Conservation (phyloP, 2,888 invertebrate genomes). For the Pyrrhia umbra region DNA sequence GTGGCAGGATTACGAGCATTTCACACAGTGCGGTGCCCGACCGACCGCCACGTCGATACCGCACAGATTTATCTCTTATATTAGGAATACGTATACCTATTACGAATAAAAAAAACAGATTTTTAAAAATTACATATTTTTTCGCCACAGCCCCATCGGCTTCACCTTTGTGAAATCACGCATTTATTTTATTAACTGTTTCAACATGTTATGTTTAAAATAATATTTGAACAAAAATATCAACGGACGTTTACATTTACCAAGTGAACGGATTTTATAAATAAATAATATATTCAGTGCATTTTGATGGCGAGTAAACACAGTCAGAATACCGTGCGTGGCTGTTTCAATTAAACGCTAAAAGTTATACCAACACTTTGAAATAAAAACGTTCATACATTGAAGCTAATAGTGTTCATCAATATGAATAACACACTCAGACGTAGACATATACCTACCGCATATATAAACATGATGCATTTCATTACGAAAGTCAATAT, state of each 20-base stretch:
- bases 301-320: slow-evolving; percentile 58
- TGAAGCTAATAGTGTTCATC: slow-evolving; percentile 26
- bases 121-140: background rate
- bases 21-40: background rate
- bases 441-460: background rate
- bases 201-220: background rate
- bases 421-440: slow-evolving; percentile 18
- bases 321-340: slow-evolving; percentile 29
- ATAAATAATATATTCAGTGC: slow-evolving; percentile 44
- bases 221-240: slow-evolving; percentile 13
- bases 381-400: slow-evolving; percentile 46
- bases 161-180: background rate
- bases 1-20: slow-evolving; percentile 43
- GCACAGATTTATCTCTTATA: slow-evolving; percentile 4
- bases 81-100: background rate
- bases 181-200: slow-evolving; percentile 18
- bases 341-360: slow-evolving; percentile 60
- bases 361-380: slow-evolving; percentile 39
- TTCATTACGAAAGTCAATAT: slow-evolving; percentile 41
- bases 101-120: background rate
- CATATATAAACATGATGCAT: slow-evolving; percentile 20
- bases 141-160: too few species aligned
- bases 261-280: slow-evolving; percentile 29
- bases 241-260: slow-evolving; percentile 28
- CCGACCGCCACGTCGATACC: slow-evolving; percentile 2